Base-by-base conservation (phyloP, 2,797 vertebrate species). In the Chelonia mydas region DNA sequence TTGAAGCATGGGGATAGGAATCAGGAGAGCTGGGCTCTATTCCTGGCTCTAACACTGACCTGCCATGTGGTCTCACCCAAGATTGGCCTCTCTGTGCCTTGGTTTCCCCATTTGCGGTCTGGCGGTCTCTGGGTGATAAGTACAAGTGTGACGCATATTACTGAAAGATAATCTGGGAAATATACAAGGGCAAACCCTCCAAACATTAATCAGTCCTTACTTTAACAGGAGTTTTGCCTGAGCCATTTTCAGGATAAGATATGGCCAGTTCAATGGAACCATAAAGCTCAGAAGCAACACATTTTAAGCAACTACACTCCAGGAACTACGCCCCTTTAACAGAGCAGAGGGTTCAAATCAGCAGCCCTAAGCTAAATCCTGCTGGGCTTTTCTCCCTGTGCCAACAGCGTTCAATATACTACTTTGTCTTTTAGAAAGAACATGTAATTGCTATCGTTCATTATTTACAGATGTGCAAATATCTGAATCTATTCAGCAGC, bases 401-500 rank as follows among this genome's bases (percentile, higher is more conserved):
- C 97, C 97, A 97, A 86, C 92, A 92, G 79, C 2, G 49, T 88
- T 97, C 95, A 97, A 93, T 95, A 90, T 90, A 53, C 90, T 94
- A 94, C 96, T 97, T 97, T 95, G 94, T 97, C 77, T 96, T 90
- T 90, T 92, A 17, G 59, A 74, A 89, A 79, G 87, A 89, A 96
- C 37, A 74, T 83, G 89, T 92, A 94, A 89, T 95, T 92, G 96
- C 95, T 95, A 91, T 53, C 25, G 3, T 93, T 97, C 94, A 96
- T 97, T 95, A 90, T 95, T 96, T 97, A 96, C 97, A 97, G 96
- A 97, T 68, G 94, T 93, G 94, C 94, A 96, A 89, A 95, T 95
- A 96, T 96, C 96, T 90, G 93, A 96, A 92, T 90, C 94, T 95
- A 84, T 92, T 83, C 97, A 93, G 81, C 51, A 84, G 87, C 92